phyloP scores from a whole-genome alignment of 2,888 invertebrate species.

The Charanyca ferruginea region DNA sequence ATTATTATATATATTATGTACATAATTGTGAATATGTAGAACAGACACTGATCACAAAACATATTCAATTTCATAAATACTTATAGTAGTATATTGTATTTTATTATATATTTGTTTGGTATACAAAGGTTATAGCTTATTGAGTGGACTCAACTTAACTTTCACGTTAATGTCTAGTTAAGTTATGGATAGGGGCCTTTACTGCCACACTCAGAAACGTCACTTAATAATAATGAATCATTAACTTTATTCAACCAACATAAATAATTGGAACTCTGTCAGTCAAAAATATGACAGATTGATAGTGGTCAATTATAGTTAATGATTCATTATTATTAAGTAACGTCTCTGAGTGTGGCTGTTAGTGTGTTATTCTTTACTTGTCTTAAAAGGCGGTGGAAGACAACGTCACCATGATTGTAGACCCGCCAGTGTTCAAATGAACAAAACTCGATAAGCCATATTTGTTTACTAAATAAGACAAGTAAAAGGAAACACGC shows the following conservation, averaged over 20 bases:
- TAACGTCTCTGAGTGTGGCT: too few relatives aligned
- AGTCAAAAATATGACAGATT: too few relatives aligned
- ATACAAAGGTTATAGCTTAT: slow-evolving; percentile 48
- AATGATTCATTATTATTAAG: too few relatives aligned
- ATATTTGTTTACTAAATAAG: slow-evolving; percentile 15
- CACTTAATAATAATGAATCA: too few relatives aligned
- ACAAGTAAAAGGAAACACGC: not conserved
- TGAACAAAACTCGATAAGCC: not conserved
- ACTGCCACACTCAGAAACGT: too few relatives aligned
- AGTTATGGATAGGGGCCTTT: not conserved
- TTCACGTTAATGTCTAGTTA: not conserved
- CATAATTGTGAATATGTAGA: slow-evolving; percentile 44
- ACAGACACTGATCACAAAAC: slow-evolving; percentile 8
- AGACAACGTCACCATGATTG: too few relatives aligned
- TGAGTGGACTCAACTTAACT: slow-evolving; percentile 21
- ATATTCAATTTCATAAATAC: slow-evolving; percentile 32
- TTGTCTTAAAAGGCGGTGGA: not conserved
- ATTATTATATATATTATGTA: slow-evolving; percentile 35
- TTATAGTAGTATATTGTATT: slow-evolving; percentile 48
- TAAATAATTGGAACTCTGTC: too few relatives aligned
- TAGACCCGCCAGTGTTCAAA: too few relatives aligned
- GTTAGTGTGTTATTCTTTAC: not conserved
- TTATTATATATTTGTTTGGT: slow-evolving; percentile 46
- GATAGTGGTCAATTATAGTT: too few relatives aligned
- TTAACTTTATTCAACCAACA: too few relatives aligned